Evolutionary conservation across 2,888 invertebrate genomes (phyloP), one percentile per base, ranked within the genome.

Genomic region (Allacma fusca): DNA sequence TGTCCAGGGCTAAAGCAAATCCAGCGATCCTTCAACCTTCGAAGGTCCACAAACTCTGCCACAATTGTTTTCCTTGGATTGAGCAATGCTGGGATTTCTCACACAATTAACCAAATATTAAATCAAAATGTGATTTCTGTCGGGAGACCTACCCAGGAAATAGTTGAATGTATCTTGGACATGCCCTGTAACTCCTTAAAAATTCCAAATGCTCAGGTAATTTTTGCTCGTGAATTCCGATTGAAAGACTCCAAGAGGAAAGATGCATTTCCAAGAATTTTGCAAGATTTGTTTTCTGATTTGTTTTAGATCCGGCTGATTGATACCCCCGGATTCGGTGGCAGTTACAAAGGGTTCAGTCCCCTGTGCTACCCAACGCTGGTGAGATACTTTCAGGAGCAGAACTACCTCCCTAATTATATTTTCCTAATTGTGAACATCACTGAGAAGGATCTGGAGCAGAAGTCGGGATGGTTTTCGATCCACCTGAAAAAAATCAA

Each of bases 11-110:
- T 59, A n/a, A 5, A 59, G 23, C 59, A n/a, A 59, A 59, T 59
- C 23, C 59, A 59, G 19, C 9, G 59, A 7, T 59, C 59, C 7
- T 59, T 59, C 59, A 19, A 13, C 19, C 7, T 13, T n/a, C 59
- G 23, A 7, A 59, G 59, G 23, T 59, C 59, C 5, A 19, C 59
- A 7, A 7, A n/a, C n/a, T 59, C 59, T 7, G 12, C n/a, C n/a
- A 13, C 59, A 7, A 21, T 59, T 7, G n/a, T 59, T 13, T 59
- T 59, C 19, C 59, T 59, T 7, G 59, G 59, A 7, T 59, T 59
- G 23, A 59, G 59, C 59, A 59, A 59, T 59, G 59, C 59, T n/a
- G 59, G 59, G n/a, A 59, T 59, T 59, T 59, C 59, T n/a, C 59
- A 59, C 59, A 59, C 12, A 7, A 59, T 59, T n/a, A 59, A 59